Conservation (phyloP, 2,113 vertebrate species). For the Rutilus rutilus region DNA sequence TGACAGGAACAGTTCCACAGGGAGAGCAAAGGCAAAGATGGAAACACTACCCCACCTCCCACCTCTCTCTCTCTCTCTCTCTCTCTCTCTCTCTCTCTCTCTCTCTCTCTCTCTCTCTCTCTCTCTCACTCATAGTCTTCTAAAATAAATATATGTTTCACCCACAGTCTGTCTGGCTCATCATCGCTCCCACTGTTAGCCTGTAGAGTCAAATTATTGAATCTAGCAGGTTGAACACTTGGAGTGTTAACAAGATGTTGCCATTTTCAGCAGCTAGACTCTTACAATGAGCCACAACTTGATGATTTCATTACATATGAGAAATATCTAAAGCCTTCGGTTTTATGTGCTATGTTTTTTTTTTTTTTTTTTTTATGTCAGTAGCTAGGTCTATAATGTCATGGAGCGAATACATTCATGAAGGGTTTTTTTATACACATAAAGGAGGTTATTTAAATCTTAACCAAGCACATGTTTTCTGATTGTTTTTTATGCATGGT, state of each 20-base stretch:
- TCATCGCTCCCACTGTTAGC: constrained; percentile 21
- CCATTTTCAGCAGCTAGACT: neutral
- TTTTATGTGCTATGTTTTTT: neutral
- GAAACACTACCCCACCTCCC: neutral
- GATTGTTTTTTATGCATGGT: too few relatives aligned
- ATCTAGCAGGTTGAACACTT: neutral
- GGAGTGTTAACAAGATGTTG: constrained; percentile 6
- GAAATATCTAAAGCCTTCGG: neutral
- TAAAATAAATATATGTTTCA: constrained; percentile 34
- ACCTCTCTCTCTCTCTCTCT: neutral
- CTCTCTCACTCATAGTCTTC: neutral
- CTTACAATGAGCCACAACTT: neutral
- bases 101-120: neutral
- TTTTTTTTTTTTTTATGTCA: too few relatives aligned
- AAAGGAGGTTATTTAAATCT: too few relatives aligned
- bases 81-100: neutral
- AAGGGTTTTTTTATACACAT: neutral
- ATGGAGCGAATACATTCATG: neutral
- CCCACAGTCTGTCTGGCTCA: constrained; percentile 16
- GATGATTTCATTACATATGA: neutral
- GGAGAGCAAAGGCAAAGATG: constrained; percentile 30
- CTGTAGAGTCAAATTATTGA: constrained; percentile 8
- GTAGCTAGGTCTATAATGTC: too few relatives aligned
- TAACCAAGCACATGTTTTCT: too few relatives aligned
- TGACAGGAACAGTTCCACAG: constrained; percentile 23